Evolutionary conservation across 2,113 vertebrate genomes (phyloP).

Genomic region (Chaetodon auriga): DNA sequence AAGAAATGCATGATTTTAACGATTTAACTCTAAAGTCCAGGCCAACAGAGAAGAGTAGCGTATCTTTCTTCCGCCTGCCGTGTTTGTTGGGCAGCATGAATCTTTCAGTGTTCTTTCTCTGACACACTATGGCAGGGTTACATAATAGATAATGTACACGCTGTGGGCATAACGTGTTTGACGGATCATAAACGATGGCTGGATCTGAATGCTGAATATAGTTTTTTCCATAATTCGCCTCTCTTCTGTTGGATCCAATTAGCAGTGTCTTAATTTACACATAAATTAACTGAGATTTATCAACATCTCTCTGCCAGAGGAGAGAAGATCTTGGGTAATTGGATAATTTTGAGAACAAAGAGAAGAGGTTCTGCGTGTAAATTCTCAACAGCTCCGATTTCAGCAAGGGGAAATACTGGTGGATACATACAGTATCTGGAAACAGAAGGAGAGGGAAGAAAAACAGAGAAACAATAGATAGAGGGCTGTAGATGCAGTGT

Average conservation of each 20-base stretch:
- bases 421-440: conserved; percentile 16
- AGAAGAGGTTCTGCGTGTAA: conserved; percentile 24
- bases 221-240: conserved; percentile 41
- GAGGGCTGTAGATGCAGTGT: conserved; percentile 69
- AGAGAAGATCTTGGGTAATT: conserved; percentile 57
- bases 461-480: conserved; percentile 65
- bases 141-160: conserved; percentile 40
- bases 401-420: conserved; percentile 28
- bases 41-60: conserved; percentile 10
- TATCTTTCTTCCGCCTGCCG: background rate
- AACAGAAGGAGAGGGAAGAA: conserved; percentile 24
- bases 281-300: conserved; percentile 72
- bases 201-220: conserved; percentile 37
- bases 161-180: conserved; percentile 32
- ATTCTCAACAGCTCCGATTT: conserved; percentile 38
- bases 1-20: conserved; percentile 47
- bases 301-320: conserved; percentile 51
- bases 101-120: conserved; percentile 2
- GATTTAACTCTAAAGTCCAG: conserved; percentile 31
- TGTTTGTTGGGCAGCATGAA: background rate
- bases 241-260: conserved; percentile 57
- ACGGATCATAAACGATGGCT: conserved; percentile 52
- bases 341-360: conserved; percentile 64
- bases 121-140: conserved; percentile 4
- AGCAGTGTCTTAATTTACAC: conserved; percentile 68